Base-by-base conservation (phyloP, 2,797 vertebrate species). In the Gymnoscopelus braueri region DNA sequence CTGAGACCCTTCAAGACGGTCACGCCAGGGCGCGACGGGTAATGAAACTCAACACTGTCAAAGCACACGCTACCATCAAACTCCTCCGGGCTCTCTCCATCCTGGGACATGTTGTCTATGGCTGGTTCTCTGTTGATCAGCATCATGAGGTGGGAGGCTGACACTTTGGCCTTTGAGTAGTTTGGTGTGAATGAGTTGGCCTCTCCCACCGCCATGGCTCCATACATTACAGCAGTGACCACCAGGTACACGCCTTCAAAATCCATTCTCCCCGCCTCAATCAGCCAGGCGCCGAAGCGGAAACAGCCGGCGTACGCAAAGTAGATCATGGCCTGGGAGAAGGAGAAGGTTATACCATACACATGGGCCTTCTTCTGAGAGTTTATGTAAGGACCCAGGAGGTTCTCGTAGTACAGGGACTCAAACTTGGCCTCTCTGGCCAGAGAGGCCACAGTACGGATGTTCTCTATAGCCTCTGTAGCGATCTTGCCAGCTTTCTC, bases 401-500 rank as follows among this genome's bases (percentile, higher is more conserved):
- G 89, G 82, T 94, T 95, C 86, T 97, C 93, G 66, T 95, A 92
- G 60, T 97, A 99, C 87, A 98, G 93, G 5, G 60, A 72, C 85
- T 99, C 97, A 87, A 99, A 99, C 89, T 88, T 97, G 75, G 71
- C 86, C 87, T 99, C 97, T 83, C 93, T 93, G 68, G 93, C 96
- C 76, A 99, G 93, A 58, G 97, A 96, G 49, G 87, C 97, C 57
- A 99, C 96, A 0, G 97, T 99, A 32, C 96, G 94, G 79, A 99
- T 96, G 73, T 99, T 99, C 84, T 95, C 97, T 59, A 99, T 96
- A 71, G 96, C 96, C 84, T 99, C 96, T 8, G 96, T 96, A 29
- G 97, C 96, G 75, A 97, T 92, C 97, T 99, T 99, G 83, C 98
- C 98, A 71, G 97, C 95, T 67, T 86, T 88, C 91, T 98, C 97